Base-by-base conservation (phyloP, 2,888 invertebrate genomes). In the Thyatira batis region DNA sequence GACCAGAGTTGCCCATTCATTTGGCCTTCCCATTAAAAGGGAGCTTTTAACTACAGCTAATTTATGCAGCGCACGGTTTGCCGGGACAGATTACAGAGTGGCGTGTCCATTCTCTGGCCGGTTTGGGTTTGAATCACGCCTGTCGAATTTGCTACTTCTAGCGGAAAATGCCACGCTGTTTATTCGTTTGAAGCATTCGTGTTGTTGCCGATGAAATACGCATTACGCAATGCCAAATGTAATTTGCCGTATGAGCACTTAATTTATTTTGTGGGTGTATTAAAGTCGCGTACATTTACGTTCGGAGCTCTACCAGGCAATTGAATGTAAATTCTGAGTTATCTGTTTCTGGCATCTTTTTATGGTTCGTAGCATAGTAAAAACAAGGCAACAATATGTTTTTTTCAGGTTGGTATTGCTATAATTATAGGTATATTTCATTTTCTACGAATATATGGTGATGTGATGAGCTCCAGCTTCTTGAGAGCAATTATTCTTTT, bases 1-100 rank as follows among this genome's bases (percentile, higher is more conserved):
- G 71, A 64, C 71, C 76, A 69, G 70, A 74, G 67, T 70, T 77
- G 81, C 79, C 87, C 87, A 87, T 89, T 89, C 86, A 89, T 89
- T 89, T 89, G 76, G 80, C 69, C 80, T 81, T 80, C 76, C 86
- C 85, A 89, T 88, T 89, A 87, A 88, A 88, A 85, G 84, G 85
- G 80, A 78, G 87, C 87, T 88, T 89, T 88, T 89, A 90, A 89
- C 89, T 87, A 84, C 80, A 80, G 84, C 83, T 86, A 89, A 89
- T 88, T 88, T 89, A 89, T 89, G 87, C 89, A 84, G 82, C 68
- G 80, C 86, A 86, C 84, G 86, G 84, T 82, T 87, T 80, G 78
- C 73, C 69, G 72, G 80, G 87, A 86, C 89, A 89, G 89, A 90
- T 89, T 89, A 89, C 87, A 89, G 88, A 89, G 85, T 77, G 78